phyloP scores from a whole-genome alignment of 1,140 invertebrate genomes.

The Drosophila paulistorum region DNA sequence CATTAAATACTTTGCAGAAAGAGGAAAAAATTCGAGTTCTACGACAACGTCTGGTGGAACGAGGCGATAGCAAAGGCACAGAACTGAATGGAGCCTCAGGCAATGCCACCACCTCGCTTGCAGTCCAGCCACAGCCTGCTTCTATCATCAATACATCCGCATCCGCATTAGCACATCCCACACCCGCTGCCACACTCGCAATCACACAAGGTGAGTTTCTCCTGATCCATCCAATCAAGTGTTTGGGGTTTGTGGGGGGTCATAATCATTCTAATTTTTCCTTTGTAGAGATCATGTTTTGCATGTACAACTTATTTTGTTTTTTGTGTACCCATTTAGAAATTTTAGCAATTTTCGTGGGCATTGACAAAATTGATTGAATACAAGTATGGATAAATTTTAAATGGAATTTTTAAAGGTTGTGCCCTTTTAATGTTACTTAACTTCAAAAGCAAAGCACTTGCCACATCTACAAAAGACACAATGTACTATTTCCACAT shows the following conservation, averaged over 20 bases:
- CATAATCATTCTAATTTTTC: background rate
- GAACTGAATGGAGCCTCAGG: conserved; percentile 83
- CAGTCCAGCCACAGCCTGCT: conserved; percentile 47
- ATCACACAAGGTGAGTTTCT: conserved; percentile 84
- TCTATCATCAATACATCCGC: conserved; percentile 60
- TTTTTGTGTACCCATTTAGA: conserved; percentile 49
- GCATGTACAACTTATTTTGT: conserved; percentile 34
- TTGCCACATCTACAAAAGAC: background rate
- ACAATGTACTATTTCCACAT: too few relatives aligned
- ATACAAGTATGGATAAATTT: conserved; percentile 15
- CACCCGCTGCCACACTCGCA: conserved; percentile 77
- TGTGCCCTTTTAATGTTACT: conserved; percentile 33
- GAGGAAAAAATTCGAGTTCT: conserved; percentile 93
- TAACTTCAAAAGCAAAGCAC: background rate
- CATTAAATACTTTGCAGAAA: conserved; percentile 86
- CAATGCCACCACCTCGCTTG: conserved; percentile 60
- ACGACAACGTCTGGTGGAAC: conserved; percentile 90
- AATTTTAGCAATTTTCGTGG: conserved; percentile 77
- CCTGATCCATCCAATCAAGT: background rate
- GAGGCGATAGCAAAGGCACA: conserved; percentile 85
- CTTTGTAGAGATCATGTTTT: conserved; percentile 7
- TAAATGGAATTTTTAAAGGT: conserved; percentile 53
- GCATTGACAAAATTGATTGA: conserved; percentile 76
- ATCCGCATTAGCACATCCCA: conserved; percentile 57
- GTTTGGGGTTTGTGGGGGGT: background rate